phyloP scores from a whole-genome alignment of 2,797 vertebrate species.

The Hapalemur alaotrensis region DNA sequence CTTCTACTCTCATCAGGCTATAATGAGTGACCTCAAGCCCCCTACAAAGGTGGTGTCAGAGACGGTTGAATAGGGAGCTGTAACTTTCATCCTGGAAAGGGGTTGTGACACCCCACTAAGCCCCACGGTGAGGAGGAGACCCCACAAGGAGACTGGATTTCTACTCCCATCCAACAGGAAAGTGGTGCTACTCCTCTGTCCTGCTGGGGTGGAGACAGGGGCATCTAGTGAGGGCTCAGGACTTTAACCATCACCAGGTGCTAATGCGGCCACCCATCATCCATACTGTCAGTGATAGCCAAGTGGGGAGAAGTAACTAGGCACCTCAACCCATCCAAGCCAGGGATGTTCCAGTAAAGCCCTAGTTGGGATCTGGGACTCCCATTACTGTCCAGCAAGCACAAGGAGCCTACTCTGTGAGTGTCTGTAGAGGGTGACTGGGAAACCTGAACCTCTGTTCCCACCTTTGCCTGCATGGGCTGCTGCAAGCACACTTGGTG shows the following conservation, averaged over 20 bases:
- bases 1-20: neutral
- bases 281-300: neutral
- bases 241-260: neutral
- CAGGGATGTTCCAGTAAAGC: neutral
- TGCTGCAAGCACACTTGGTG: neutral
- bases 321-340: too few relatives aligned
- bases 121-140: neutral
- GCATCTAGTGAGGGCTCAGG: neutral
- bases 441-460: neutral
- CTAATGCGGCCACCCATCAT: neutral
- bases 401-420: neutral
- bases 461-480: neutral
- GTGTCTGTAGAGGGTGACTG: too few relatives aligned
- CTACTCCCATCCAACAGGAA: neutral
- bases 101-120: neutral
- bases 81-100: neutral
- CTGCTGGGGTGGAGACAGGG: neutral
- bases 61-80: neutral
- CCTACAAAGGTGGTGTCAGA: neutral
- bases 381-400: neutral
- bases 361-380: neutral
- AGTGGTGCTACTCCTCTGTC: neutral
- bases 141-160: neutral
- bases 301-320: neutral
- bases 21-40: neutral